Evolutionary conservation across 2,797 vertebrate species (phyloP), one percentile per base, ranked within the genome.

Genomic region (Enteromius afrohamiltoni): DNA sequence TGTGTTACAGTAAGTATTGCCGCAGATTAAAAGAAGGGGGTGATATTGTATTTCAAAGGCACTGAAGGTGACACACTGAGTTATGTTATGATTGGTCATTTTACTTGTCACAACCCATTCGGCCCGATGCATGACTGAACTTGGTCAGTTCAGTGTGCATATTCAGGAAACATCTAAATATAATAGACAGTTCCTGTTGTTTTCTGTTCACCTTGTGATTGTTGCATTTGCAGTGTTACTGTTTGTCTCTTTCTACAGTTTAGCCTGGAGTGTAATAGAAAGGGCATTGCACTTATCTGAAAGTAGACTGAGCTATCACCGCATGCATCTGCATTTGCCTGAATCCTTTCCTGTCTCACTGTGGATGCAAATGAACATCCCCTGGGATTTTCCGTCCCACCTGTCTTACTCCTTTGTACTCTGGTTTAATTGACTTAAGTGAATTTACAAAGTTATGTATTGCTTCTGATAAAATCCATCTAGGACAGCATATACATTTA

Each of bases 321-420:
- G 19, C 6, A 62, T 82, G 49, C 83, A 79, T 83, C 78, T 53
- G 69, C 31, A 89, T 86, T 87, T 89, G 82, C 90, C 77, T 89
- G 84, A 79, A 73, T 77, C 68, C 10, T 77, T 89, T 88, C 89
- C 88, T 89, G 85, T 77, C 85, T 85, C 45, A 60, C 69, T 81
- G 80, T 45, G 23, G 47, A 90, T 83, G 79, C 79, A 88, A 88
- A 89, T 89, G 31, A 49, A 71, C 82, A 77, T 87, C 75, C 58
- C 68, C 74, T 84, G 74, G 37, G 80, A 86, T 88, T 86, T 87
- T 83, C 86, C 86, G 47, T 60, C 65, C 34, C 9, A 42, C 29
- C 13, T 34, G 19, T 60, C 31, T 69, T 65, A 58, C 14, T 62
- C 23, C 40, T 47, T 74, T 65, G 58, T 73, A 70, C 16, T 21